These are phyloP conservation scores for Keiferia lycopersicella DNA, from an alignment of 2,888 invertebrate species.

Conservation along the genomic window DNA sequence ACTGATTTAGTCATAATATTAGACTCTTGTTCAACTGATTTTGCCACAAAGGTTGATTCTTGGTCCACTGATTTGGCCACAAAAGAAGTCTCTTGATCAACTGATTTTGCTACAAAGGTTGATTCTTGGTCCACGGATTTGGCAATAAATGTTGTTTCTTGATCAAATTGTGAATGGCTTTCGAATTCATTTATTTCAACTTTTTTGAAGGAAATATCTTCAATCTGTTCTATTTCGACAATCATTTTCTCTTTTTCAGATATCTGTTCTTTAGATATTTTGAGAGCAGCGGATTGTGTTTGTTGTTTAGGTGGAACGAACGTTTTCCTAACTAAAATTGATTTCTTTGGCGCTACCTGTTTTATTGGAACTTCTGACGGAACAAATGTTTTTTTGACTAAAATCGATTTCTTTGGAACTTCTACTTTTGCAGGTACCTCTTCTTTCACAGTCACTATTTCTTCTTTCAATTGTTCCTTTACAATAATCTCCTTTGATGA, in stretches of 20 bases:
- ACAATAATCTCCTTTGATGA: slow-evolving; percentile 34
- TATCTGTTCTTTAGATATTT: slow-evolving; percentile 32
- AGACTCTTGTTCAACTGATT: slow-evolving; percentile 27
- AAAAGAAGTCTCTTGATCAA: slow-evolving; percentile 30
- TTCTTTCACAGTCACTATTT: slow-evolving; percentile 23
- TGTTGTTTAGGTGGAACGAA: slow-evolving; percentile 10
- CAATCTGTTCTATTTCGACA: not conserved
- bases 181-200: slow-evolving; percentile 9
- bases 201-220: not conserved
- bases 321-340: slow-evolving; percentile 3
- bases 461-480: slow-evolving; percentile 29
- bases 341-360: not conserved
- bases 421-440: too few relatives aligned
- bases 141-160: slow-evolving; percentile 27
- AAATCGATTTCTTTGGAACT: slow-evolving; percentile 10
- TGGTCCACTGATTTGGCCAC: slow-evolving; percentile 22
- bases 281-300: slow-evolving; percentile 22
- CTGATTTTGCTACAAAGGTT: slow-evolving; percentile 20
- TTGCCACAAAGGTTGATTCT: slow-evolving; percentile 18
- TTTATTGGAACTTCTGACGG: not conserved
- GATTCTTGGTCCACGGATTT: slow-evolving; percentile 27
- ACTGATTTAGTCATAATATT: slow-evolving; percentile 18
- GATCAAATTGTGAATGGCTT: slow-evolving; percentile 3
- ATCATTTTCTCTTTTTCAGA: slow-evolving; percentile 30
- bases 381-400: not conserved